Base-by-base conservation (phyloP, 2,888 invertebrate genomes). In the Nymphalis polychloros region DNA sequence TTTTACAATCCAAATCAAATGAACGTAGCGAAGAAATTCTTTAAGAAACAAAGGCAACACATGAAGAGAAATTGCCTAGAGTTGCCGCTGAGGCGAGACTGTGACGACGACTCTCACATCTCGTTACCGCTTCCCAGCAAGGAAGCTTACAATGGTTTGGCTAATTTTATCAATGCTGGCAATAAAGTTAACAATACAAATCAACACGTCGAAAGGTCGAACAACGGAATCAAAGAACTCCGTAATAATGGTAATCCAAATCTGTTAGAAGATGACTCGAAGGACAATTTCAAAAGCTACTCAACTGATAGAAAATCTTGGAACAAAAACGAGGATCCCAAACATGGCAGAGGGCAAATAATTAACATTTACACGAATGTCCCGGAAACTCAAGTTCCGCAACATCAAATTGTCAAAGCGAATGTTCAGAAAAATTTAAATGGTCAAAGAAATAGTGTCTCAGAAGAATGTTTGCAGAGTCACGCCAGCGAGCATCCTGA, bases 1-100 rank as follows among this genome's bases (percentile, higher is more conserved):
- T 98, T 98, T 86, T 98, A 98, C 83, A 98, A 98, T 86, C 97
- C 98, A 0, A 96, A 97, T 84, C 98, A 98, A 87, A 98, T 97
- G 85, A 97, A 97, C 49, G 97, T 97, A 0, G 98, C 98, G 0
- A 94, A 97, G 73, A 97, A 97, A 81, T 98, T 98, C 84, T 98
- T 98, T 87, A 97, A 97, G 77, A 97, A 97, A 77, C 97, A 97
- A 81, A 94, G 96, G 68, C 94, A 96, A 59, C 92, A 96, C 74
- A 94, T 95, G 84, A 96, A 95, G 79, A 94, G 95, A 68, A 96
- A 95, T 77, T 96, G 96, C 78, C 89, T 97, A 27, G 95, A 95
- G 63, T 87, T 95, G 19, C 94, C 95, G 0, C 92, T 95, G 48
- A 89, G 94, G 69, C 87, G 94, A 17, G 94, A 94, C 68, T 94